phyloP scores from a whole-genome alignment of 2,113 vertebrate genomes.

The Psittacula cyanocephala region DNA sequence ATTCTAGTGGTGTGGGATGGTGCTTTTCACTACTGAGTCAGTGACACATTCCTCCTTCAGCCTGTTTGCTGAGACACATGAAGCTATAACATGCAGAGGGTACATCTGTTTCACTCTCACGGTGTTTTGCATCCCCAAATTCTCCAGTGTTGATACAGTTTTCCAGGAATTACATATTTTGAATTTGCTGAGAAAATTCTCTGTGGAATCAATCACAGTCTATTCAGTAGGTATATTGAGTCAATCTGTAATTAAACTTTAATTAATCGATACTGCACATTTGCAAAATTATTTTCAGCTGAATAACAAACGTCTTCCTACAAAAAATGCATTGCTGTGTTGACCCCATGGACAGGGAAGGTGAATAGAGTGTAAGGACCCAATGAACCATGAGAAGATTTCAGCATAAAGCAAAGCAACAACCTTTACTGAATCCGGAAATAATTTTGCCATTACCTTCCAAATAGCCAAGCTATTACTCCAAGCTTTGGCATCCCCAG shows the following conservation, averaged over 20 bases:
- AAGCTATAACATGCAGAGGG: not conserved
- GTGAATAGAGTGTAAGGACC: not conserved
- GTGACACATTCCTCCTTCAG: not conserved
- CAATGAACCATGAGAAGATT: not conserved
- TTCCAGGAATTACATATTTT: not conserved
- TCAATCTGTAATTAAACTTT: not conserved
- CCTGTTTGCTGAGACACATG: not conserved
- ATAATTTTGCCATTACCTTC: not conserved
- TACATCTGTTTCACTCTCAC: not conserved
- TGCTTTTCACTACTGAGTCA: not conserved
- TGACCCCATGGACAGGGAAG: not conserved
- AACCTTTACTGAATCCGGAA: not conserved
- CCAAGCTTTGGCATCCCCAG: not conserved
- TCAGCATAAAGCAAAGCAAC: not conserved
- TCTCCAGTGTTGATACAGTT: not conserved
- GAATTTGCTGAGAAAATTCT: not conserved
- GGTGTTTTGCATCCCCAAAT: not conserved
- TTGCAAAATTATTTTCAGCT: not conserved
- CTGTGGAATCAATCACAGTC: not conserved
- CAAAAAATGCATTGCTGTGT: not conserved
- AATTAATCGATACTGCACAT: not conserved
- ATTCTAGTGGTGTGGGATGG: not conserved
- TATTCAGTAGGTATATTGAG: not conserved
- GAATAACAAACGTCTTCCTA: not conserved
- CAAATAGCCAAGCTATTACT: not conserved